Conservation (phyloP, 2,797 vertebrate species). For the Borostomias antarcticus region DNA sequence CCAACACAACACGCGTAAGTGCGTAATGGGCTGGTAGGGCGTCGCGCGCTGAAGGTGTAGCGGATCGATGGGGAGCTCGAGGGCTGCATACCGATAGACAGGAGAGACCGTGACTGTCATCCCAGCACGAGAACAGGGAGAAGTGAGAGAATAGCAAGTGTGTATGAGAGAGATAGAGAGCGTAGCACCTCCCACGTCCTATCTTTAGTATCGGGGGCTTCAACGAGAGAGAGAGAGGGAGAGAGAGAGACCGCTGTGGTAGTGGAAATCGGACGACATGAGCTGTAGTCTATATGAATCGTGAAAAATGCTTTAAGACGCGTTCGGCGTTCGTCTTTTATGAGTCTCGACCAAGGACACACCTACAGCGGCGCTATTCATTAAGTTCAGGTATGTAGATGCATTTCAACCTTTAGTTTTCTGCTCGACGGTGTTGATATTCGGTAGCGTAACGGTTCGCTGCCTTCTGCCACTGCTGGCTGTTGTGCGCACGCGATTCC, state of each 20-base stretch:
- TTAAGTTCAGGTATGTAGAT: slow-evolving; percentile 69
- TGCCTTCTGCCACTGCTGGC: slow-evolving; percentile 21
- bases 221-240: slow-evolving; percentile 33
- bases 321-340: slow-evolving; percentile 62
- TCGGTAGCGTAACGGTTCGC: slow-evolving; percentile 50
- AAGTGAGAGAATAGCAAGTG: slow-evolving; percentile 56
- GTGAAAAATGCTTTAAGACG: slow-evolving; percentile 76
- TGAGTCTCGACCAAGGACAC: slow-evolving; percentile 62
- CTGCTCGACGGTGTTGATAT: slow-evolving; percentile 47
- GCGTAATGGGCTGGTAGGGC: neutral
- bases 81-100: slow-evolving; percentile 6
- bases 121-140: slow-evolving; percentile 46
- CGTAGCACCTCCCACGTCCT: slow-evolving; percentile 76
- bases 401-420: slow-evolving; percentile 18
- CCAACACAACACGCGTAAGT: neutral
- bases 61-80: neutral
- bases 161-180: slow-evolving; percentile 60
- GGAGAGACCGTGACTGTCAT: slow-evolving; percentile 22
- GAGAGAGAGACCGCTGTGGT: slow-evolving; percentile 54
- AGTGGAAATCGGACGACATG: slow-evolving; percentile 71
- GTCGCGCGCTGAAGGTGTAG: neutral
- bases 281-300: slow-evolving; percentile 71
- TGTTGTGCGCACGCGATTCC: slow-evolving; percentile 38
- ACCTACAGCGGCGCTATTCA: slow-evolving; percentile 62
- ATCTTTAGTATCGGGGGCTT: slow-evolving; percentile 47